Percentiles rank a stretch among this genome's conserved stretches.
These are phyloP conservation scores for Isoperla grammatica DNA, from an alignment of 2,888 invertebrate species.

Conservation along the genomic window DNA sequence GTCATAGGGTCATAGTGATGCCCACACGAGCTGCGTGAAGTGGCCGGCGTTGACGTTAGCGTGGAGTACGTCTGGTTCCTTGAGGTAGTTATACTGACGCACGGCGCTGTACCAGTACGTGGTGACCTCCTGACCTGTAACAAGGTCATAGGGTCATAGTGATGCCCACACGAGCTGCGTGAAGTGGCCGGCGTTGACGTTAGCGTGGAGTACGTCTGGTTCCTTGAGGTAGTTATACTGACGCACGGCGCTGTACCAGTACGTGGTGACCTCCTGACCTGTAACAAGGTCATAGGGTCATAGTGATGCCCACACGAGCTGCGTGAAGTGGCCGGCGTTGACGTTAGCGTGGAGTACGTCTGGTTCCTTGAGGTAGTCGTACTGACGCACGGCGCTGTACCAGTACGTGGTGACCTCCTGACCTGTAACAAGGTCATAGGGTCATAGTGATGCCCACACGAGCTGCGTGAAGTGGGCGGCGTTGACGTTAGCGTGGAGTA, in stretches of 20 bases:
- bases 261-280: conserved; percentile 73
- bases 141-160: too few species aligned
- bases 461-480: conserved; percentile 84
- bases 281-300: too few species aligned
- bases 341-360: conserved; percentile 70
- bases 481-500: conserved; percentile 71
- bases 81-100: conserved; percentile 66
- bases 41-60: conserved; percentile 64
- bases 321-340: conserved; percentile 81
- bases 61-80: conserved; percentile 65
- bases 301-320: conserved; percentile 79
- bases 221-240: conserved; percentile 71
- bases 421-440: conserved; percentile 49
- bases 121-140: conserved; percentile 66
- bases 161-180: background rate
- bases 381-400: conserved; percentile 75
- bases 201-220: conserved; percentile 65
- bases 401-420: conserved; percentile 77
- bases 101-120: conserved; percentile 78
- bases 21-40: conserved; percentile 11
- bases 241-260: conserved; percentile 76
- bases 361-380: conserved; percentile 65
- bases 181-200: conserved; percentile 57
- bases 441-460: conserved; percentile 77
- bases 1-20: too few species aligned